These are phyloP conservation scores for Adelognathus sp. DNA, from an alignment of 2,888 invertebrate species.

Conservation along the genomic window DNA sequence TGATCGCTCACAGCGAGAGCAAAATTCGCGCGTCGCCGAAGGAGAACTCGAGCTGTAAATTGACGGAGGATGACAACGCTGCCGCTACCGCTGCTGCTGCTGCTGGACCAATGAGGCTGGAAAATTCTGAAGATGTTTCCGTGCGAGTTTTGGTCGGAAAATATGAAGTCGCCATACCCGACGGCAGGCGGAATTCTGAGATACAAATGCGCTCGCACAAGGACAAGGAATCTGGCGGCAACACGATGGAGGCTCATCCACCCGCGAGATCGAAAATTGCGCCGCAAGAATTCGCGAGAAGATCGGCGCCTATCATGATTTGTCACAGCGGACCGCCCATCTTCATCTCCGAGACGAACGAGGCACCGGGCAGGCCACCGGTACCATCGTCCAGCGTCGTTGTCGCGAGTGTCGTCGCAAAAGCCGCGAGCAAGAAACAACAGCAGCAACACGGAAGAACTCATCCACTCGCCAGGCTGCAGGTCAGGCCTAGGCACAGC, in stretches of 20 bases:
- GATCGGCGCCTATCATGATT: slow-evolving; percentile 76
- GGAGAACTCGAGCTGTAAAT: slow-evolving; percentile 39
- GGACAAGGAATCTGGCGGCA: slow-evolving; percentile 59
- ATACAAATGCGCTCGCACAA: slow-evolving; percentile 72
- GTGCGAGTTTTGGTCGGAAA: slow-evolving; percentile 90
- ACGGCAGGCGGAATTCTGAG: slow-evolving; percentile 68
- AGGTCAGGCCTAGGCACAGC: slow-evolving; percentile 89
- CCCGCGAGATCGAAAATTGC: slow-evolving; percentile 76
- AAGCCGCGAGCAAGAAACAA: slow-evolving; percentile 89
- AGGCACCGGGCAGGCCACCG: slow-evolving; percentile 79
- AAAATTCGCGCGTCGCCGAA: slow-evolving; percentile 71
- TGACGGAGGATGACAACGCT: slow-evolving; percentile 27
- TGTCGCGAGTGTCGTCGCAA: slow-evolving; percentile 87
- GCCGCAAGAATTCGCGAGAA: slow-evolving; percentile 74
- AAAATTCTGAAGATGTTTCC: slow-evolving; percentile 85
- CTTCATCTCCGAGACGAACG: slow-evolving; percentile 61
- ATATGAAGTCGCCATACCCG: slow-evolving; percentile 85
- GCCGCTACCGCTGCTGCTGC: too few species aligned
- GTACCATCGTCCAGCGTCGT: slow-evolving; percentile 84
- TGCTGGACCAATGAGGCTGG: too few species aligned
- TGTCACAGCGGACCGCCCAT: slow-evolving; percentile 66
- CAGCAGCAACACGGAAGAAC: slow-evolving; percentile 96
- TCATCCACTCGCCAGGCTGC: slow-evolving; percentile 94
- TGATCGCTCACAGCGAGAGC: slow-evolving; percentile 83
- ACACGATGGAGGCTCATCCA: slow-evolving; percentile 75